These are phyloP conservation scores for Helleia helle DNA, from an alignment of 2,888 invertebrate genomes.

Conservation along the genomic window DNA sequence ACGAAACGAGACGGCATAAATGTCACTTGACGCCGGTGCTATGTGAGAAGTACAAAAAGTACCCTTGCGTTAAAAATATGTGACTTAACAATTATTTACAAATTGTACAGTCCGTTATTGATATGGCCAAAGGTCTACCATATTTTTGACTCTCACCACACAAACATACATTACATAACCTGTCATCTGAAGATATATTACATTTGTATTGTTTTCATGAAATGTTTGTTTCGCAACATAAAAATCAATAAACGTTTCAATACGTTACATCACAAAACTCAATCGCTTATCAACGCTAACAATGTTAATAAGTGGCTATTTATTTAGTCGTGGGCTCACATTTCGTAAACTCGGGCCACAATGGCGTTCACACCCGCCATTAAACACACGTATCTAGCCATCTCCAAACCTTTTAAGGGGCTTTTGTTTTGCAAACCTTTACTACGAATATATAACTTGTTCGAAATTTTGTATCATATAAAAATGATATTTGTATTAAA, in stretches of 20 bases:
- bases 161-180: not conserved
- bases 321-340: constrained; percentile 53
- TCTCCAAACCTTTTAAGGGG: constrained; percentile 47
- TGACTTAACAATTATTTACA: too few relatives aligned
- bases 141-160: too few relatives aligned
- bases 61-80: too few relatives aligned
- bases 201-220: constrained; percentile 4
- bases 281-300: constrained; percentile 57
- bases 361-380: constrained; percentile 64
- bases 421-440: constrained; percentile 20
- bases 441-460: too few relatives aligned
- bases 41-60: too few relatives aligned
- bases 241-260: constrained; percentile 50
- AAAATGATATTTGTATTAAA: too few relatives aligned
- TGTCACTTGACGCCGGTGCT: too few relatives aligned
- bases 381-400: constrained; percentile 60
- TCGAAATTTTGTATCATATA: too few relatives aligned
- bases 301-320: constrained; percentile 55
- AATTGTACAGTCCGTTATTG: too few relatives aligned
- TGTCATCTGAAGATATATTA: constrained; percentile 5
- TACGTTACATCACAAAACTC: constrained; percentile 33
- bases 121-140: too few relatives aligned
- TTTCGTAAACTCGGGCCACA: constrained; percentile 59
- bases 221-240: constrained; percentile 11
- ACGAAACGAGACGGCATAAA: too few relatives aligned